Evolutionary conservation across 2,888 invertebrate species (phyloP), one percentile per base, ranked within the genome.

Genomic region (Eretmocerus hayati): DNA sequence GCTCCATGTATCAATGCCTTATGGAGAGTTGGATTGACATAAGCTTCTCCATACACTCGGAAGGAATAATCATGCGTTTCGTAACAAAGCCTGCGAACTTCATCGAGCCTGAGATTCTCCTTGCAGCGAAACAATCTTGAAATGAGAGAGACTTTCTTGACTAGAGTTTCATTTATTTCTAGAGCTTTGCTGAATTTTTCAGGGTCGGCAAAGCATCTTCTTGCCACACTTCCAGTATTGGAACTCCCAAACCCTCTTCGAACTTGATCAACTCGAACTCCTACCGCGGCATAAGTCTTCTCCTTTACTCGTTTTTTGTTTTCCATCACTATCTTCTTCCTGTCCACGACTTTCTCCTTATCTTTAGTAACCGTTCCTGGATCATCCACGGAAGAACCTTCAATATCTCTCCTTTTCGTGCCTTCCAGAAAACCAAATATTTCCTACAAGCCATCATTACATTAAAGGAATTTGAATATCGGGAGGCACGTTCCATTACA

Each of bases 201-300:
- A 5, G 41, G 30, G 15, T 18, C 2, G 11, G 6, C 9, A 26
- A 41, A 41, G 23, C 41, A 30, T 41, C 15, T 41, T 41, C 41
- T 6, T 11, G 41, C 41, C n/a, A 26, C 8, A 41, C 31, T 41
- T 13, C 40, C 31, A 18, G 41, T 41, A 18, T 41, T 41, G 3
- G 30, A 19, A 8, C 18, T 41, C 2, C 41, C 30, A 11, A 18
- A n/a, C 3, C 41, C 41, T 19, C 31, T 30, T 30, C 26, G n/a
- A 8, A 41, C 19, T 19, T 18, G 15, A 16, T 41, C 41, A 4
- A 41, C 31, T 19, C 26, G 16, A 13, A 41, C 30, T 6, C 31
- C 31, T 18, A 36, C 9, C 18, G n/a, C 36, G 11, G 15, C 4
- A 36, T 15, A 36, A 36, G 18, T 3, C 9, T 36, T 36, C 16